These are phyloP conservation scores for Rhinopomastus cyanomelas DNA, from an alignment of 2,113 vertebrate species.

Conservation along the genomic window DNA sequence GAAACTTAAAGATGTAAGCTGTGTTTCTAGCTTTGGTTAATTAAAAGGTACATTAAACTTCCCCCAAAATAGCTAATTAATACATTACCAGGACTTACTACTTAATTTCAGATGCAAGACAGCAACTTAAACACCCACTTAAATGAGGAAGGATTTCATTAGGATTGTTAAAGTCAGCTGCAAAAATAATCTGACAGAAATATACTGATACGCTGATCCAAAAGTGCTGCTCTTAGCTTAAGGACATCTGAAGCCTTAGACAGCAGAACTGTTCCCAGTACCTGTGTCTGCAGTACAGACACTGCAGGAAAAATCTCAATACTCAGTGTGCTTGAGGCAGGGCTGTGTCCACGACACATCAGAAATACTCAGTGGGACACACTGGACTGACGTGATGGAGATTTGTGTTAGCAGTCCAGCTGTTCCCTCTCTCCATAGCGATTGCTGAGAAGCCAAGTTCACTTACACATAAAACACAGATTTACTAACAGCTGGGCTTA, in stretches of 20 bases:
- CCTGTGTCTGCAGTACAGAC: not conserved
- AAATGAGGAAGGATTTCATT: not conserved
- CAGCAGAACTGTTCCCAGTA: not conserved
- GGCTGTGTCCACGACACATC: not conserved
- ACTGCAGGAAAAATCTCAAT: not conserved
- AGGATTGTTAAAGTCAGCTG: not conserved
- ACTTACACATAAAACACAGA: not conserved
- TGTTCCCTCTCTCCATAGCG: not conserved
- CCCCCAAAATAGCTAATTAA: not conserved
- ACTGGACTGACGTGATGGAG: rapidly evolving
- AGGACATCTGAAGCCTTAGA: not conserved
- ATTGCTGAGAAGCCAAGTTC: not conserved
- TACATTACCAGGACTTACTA: not conserved
- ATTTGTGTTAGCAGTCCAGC: not conserved
- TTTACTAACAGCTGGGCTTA: not conserved
- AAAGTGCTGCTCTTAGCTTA: not conserved
- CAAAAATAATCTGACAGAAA: not conserved
- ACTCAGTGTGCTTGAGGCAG: not conserved
- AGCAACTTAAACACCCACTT: not conserved
- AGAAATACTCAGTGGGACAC: not conserved
- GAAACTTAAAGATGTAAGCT: not conserved
- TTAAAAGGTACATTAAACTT: not conserved
- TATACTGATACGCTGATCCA: not conserved
- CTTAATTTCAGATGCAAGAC: not conserved
- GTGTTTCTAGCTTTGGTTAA: not conserved